Base-by-base conservation (phyloP, 2,797 vertebrate genomes). In the Sebastes ruberrimus region DNA sequence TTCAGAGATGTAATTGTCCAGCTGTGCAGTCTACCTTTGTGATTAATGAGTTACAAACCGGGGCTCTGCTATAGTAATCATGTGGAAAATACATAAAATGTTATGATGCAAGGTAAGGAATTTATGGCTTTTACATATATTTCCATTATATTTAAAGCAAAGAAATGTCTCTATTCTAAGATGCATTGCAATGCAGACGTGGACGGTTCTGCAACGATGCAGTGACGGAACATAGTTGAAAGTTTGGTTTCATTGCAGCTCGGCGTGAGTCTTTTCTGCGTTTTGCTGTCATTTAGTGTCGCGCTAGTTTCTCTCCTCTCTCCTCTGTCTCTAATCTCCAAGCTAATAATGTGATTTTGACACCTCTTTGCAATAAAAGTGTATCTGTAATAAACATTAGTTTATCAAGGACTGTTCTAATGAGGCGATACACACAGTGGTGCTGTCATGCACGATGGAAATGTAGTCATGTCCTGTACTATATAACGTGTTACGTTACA, bases 381-480 rank as follows among this genome's bases (percentile, higher is more conserved):
- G 9, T 2, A 5, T 27, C 13, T 46, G 42, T 46, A 46, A 46
- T 46, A 0, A 46, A 46, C 42, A 46, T 46, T 46, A 20, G 11
- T 68, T 66, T 75, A 20, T 77, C 42, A 87, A 67, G 75, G 64
- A 35, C 78, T 62, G 10, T 42, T 72, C 14, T 55, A 64, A 76
- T 80, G 72, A 81, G 35, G 20, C 20, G 27, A 55, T 46, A 3
- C 20, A 62, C 16, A n/a, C 63, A 38, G 53, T 18, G 71, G 16
- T 63, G 49, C 38, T 32, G 11, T 42, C 57, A 11, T 55, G 35
- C 23, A 52, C 18, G 25, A 69, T 22, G 13, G 65, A 35, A 13
- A 57, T 61, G 32, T 33, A n/a, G 8, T 20, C 16, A 6, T 7
- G 28, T 32, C 2, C 56, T 55, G 28, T 74, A 33, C 46, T 14